phyloP scores from a whole-genome alignment of 2,797 vertebrate species.

The Chiloscyllium punctatum region DNA sequence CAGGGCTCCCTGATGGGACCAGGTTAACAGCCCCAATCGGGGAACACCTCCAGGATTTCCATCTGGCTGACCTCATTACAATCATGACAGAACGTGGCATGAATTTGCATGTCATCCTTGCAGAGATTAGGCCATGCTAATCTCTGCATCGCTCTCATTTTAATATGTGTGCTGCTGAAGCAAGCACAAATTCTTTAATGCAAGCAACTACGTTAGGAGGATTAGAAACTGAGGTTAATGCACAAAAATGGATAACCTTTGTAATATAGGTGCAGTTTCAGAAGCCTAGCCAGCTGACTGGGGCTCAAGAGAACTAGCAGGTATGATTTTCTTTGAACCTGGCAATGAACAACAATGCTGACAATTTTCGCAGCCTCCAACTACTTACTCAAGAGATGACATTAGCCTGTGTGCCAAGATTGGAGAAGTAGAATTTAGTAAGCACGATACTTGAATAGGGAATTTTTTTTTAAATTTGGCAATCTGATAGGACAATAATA shows the following conservation, averaged over 20 bases:
- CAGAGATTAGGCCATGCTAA: too few relatives aligned
- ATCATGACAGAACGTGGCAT: too few relatives aligned
- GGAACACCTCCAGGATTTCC: too few relatives aligned
- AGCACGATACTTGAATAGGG: neutral
- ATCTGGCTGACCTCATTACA: too few relatives aligned
- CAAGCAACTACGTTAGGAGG: neutral
- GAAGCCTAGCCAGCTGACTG: neutral
- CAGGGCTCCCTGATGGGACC: too few relatives aligned
- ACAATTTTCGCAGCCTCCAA: neutral
- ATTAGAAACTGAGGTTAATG: neutral
- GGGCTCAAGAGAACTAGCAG: neutral
- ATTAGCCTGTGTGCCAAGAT: neutral
- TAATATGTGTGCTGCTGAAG: too few relatives aligned
- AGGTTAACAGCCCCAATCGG: too few relatives aligned
- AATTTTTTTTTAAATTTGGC: neutral
- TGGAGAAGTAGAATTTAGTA: neutral
- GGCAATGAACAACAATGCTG: neutral
- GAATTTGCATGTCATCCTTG: too few relatives aligned
- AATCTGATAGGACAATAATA: neutral
- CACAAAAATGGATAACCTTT: neutral
- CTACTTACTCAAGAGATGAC: neutral
- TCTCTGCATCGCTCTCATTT: too few relatives aligned
- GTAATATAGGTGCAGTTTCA: neutral
- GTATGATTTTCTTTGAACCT: neutral
- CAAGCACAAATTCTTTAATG: neutral